Conservation (phyloP, 2,888 invertebrate genomes). For the Sepioteuthis lessoniana region DNA sequence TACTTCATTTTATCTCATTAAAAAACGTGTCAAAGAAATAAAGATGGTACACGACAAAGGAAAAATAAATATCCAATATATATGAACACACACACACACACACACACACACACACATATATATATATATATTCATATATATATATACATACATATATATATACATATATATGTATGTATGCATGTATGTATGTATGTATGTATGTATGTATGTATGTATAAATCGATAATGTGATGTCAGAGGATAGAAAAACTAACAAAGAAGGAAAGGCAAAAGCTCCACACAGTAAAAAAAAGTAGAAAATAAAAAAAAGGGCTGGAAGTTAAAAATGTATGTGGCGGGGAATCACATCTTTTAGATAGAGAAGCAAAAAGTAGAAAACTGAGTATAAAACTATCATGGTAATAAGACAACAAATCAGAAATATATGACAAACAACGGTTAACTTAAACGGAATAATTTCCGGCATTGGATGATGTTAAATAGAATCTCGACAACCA, state of each 20-base stretch:
- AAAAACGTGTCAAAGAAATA: no score
- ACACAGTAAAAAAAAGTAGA: background rate
- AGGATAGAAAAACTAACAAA: background rate
- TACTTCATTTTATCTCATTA: no score
- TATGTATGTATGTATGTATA: no score
- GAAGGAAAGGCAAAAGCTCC: background rate
- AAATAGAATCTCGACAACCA: background rate
- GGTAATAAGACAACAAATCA: background rate
- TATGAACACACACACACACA: no score
- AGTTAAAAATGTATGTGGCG: background rate
- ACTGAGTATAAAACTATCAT: background rate
- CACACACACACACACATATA: no score
- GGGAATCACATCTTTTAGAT: no score
- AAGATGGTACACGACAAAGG: no score
- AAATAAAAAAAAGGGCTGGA: background rate
- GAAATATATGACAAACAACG: background rate
- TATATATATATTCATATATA: no score
- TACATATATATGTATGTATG: no score
- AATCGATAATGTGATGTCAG: background rate
- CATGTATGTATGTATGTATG: no score
- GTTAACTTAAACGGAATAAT: conserved; percentile 21
- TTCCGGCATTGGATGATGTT: background rate
- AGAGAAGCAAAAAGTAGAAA: background rate
- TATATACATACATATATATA: no score
- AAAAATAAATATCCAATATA: no score